Evolutionary conservation across 2,888 invertebrate species (phyloP).

Genomic region (Malachius bipustulatus): DNA sequence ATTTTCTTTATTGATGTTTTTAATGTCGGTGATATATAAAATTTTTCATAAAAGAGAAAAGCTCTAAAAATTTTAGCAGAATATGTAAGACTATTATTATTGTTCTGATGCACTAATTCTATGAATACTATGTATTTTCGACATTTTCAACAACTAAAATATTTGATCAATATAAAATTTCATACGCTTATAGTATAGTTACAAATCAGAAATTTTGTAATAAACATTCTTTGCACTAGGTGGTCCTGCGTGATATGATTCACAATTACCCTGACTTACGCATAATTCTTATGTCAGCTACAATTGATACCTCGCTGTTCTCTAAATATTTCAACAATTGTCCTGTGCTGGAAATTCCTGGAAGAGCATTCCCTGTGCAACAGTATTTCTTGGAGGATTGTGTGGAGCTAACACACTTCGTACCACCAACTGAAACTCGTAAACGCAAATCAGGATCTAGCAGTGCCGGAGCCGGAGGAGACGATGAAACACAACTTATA

Average conservation of each 20-base stretch:
- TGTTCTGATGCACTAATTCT: too few species aligned
- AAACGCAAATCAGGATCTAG: conserved; percentile 60
- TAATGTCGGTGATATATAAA: too few species aligned
- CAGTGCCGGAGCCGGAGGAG: conserved; percentile 40
- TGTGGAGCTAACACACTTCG: conserved; percentile 73
- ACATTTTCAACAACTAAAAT: background rate
- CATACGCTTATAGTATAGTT: conserved; percentile 6
- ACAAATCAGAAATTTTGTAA: too few species aligned
- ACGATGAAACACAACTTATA: conserved; percentile 40
- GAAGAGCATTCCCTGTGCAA: conserved; percentile 75
- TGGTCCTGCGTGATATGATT: conserved; percentile 90
- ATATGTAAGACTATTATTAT: too few species aligned
- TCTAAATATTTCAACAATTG: conserved; percentile 84
- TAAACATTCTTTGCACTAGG: too few species aligned
- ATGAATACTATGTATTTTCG: too few species aligned
- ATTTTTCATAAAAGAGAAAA: too few species aligned
- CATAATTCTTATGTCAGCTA: conserved; percentile 95
- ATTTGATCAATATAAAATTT: background rate
- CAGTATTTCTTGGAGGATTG: conserved; percentile 92
- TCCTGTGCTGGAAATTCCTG: conserved; percentile 82
- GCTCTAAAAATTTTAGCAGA: too few species aligned
- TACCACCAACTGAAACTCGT: conserved; percentile 60
- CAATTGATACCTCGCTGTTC: conserved; percentile 89
- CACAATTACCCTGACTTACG: conserved; percentile 82
- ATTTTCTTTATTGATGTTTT: too few species aligned